These are phyloP conservation scores for Pteruthius melanotis DNA, from an alignment of 2,113 vertebrate species.

Conservation along the genomic window DNA sequence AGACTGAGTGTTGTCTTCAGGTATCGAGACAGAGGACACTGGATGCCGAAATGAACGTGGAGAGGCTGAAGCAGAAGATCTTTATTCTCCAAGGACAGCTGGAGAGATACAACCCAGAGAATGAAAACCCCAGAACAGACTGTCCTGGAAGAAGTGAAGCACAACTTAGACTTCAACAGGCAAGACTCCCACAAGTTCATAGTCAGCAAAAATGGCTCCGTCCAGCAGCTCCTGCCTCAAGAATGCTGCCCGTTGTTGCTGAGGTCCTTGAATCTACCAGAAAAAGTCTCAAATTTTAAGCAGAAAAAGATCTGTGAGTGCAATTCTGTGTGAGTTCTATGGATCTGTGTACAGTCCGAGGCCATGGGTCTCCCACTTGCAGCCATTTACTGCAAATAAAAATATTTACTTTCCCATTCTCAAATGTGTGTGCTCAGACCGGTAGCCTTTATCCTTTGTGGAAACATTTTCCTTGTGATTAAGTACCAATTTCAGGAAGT, in stretches of 20 bases:
- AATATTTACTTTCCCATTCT: background rate
- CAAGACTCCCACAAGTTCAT: constrained; percentile 73
- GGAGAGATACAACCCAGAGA: constrained; percentile 63
- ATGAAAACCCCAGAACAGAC: constrained; percentile 61
- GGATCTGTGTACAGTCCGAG: fast-evolving
- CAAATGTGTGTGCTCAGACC: background rate
- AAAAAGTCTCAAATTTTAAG: constrained; percentile 49
- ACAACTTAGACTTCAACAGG: constrained; percentile 68
- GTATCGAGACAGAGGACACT: constrained; percentile 79
- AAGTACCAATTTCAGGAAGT: background rate
- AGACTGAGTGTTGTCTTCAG: constrained; percentile 74
- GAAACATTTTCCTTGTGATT: background rate
- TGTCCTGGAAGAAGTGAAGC: constrained; percentile 66
- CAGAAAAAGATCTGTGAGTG: background rate
- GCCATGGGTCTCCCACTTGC: background rate
- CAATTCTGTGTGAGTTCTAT: background rate
- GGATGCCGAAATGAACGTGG: constrained; percentile 70
- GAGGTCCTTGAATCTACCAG: constrained; percentile 63
- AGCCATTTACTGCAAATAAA: background rate
- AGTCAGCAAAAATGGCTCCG: constrained; percentile 60
- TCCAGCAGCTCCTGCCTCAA: constrained; percentile 48
- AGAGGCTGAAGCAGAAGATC: constrained; percentile 76
- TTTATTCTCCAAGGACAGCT: constrained; percentile 75
- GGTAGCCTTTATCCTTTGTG: background rate
- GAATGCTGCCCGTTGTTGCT: background rate